Evolutionary conservation across 2,797 vertebrate genomes (phyloP).

Genomic region (Anabacerthia variegaticeps): DNA sequence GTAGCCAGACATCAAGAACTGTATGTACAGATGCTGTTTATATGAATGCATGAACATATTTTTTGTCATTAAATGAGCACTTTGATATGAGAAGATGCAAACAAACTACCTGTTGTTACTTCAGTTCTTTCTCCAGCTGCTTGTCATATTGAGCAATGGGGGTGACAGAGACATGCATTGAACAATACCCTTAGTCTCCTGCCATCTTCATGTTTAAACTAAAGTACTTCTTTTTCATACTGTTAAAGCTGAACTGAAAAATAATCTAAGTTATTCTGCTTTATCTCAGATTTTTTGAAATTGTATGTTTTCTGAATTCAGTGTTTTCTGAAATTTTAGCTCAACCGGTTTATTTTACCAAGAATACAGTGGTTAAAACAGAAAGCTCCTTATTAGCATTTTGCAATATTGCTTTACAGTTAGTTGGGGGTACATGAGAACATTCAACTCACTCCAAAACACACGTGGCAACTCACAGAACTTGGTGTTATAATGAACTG

Average conservation of each 20-base stretch:
- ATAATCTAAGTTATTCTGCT: background rate
- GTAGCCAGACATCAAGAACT: background rate
- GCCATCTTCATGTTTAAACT: background rate
- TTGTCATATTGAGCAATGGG: background rate
- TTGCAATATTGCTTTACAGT: background rate
- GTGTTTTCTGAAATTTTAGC: background rate
- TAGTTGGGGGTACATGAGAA: background rate
- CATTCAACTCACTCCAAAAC: background rate
- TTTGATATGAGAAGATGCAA: background rate
- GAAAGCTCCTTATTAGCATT: background rate
- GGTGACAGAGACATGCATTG: background rate
- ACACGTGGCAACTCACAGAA: background rate
- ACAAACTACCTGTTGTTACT: background rate
- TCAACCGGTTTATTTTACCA: background rate
- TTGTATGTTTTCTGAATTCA: background rate
- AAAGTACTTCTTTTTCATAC: background rate
- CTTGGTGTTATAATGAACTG: background rate
- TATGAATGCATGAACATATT: background rate
- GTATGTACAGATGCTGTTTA: background rate
- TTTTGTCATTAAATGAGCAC: background rate
- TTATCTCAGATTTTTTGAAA: background rate
- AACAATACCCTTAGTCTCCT: background rate
- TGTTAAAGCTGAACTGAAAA: background rate
- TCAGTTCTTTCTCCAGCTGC: background rate
- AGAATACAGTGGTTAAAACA: background rate